phyloP scores from a whole-genome alignment of 1,140 invertebrate species.

The Branchinecta lynchi region DNA sequence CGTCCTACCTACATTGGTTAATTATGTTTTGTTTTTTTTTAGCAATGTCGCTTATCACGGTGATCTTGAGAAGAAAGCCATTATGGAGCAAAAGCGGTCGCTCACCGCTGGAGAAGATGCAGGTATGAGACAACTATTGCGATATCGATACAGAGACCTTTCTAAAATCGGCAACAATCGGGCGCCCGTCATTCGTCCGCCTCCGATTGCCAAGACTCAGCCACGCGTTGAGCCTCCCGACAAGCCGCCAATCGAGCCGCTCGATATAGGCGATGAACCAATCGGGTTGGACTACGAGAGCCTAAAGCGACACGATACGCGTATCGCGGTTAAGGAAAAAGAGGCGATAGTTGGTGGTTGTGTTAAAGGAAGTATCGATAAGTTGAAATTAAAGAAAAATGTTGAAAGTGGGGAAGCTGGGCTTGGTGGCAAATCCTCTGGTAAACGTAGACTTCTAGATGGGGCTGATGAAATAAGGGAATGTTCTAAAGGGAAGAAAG shows the following conservation, averaged over 20 bases:
- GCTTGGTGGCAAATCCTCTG: background rate
- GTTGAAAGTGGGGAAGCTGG: background rate
- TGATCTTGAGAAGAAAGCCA: slow-evolving; percentile 78
- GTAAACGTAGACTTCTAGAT: background rate
- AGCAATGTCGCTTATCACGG: slow-evolving; percentile 91
- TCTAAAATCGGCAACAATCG: background rate
- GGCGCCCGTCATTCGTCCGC: background rate
- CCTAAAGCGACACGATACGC: background rate
- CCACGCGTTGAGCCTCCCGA: background rate
- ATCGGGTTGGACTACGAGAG: background rate
- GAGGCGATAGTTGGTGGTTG: background rate
- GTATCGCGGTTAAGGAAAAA: background rate
- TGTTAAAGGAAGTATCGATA: background rate
- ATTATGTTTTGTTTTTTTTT: slow-evolving; percentile 26
- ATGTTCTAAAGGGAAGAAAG: background rate
- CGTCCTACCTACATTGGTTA: too few relatives aligned
- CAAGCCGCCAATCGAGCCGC: background rate
- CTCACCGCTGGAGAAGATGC: slow-evolving; percentile 46
- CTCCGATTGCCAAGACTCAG: slow-evolving; percentile 13
- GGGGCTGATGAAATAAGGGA: background rate
- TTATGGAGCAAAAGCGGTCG: slow-evolving; percentile 72
- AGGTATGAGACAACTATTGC: slow-evolving; percentile 29
- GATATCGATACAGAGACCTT: slow-evolving; percentile 14
- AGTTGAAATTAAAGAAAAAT: background rate
- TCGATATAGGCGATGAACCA: slow-evolving; percentile 12